Conservation (phyloP, 53 echinoderm and acorn worm genomes). For the Stichopus horrens region DNA sequence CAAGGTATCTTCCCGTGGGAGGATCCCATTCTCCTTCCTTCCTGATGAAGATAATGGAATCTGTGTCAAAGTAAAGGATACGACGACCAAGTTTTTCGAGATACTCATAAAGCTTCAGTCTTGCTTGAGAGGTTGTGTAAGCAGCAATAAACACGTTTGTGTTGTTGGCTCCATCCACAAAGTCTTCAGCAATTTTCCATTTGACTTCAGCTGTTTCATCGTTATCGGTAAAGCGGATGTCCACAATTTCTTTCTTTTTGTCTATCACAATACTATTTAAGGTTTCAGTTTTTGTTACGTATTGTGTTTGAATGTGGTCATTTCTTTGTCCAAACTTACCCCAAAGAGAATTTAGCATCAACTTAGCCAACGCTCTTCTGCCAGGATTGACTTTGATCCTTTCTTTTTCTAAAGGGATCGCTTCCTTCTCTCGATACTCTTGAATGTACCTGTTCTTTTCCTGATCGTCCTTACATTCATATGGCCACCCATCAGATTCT, state of each 20-base stretch:
- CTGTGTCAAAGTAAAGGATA: conserved; percentile 51
- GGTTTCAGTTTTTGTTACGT: not conserved
- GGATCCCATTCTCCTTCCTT: conserved; percentile 10
- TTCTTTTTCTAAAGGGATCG: conserved; percentile 31
- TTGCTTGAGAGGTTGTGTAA: conserved; percentile 48
- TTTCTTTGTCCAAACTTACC: conserved; percentile 56
- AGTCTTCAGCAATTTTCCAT: not conserved
- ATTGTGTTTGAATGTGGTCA: conserved; percentile 17
- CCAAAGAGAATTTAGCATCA: conserved; percentile 67
- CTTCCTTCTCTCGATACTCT: conserved; percentile 52
- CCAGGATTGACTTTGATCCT: conserved; percentile 55
- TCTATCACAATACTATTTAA: not conserved
- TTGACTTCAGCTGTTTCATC: not conserved
- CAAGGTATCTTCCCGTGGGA: conserved; percentile 47
- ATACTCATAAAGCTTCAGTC: conserved; percentile 48
- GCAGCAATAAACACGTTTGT: conserved; percentile 32
- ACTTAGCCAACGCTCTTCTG: conserved; percentile 50
- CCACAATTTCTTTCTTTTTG: not conserved
- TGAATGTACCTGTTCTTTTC: conserved; percentile 36
- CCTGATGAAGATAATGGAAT: conserved; percentile 52
- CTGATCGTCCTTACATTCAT: conserved; percentile 41
- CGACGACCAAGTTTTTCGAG: conserved; percentile 37
- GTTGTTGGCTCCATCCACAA: not conserved
- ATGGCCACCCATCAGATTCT: conserved; percentile 77
- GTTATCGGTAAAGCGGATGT: not conserved